phyloP scores from a whole-genome alignment of 2,888 invertebrate genomes.

The Chalcosyrphus nemorum region DNA sequence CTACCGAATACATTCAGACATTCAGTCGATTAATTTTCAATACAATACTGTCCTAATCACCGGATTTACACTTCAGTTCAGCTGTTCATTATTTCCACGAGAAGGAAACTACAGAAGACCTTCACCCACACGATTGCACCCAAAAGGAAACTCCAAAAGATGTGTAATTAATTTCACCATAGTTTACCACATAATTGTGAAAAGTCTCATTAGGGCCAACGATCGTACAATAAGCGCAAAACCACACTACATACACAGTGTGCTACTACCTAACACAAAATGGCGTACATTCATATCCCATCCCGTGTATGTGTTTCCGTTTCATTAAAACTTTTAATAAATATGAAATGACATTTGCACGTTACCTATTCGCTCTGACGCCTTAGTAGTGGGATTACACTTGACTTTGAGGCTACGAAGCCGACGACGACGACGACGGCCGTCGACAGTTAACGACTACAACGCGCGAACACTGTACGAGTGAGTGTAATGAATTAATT shows the following conservation, averaged over 20 bases:
- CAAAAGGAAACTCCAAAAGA: slow-evolving; percentile 22
- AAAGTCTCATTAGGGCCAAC: slow-evolving; percentile 54
- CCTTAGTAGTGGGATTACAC: slow-evolving; percentile 31
- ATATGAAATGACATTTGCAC: slow-evolving; percentile 58
- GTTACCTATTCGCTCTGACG: slow-evolving; percentile 41
- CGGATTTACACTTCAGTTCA: slow-evolving; percentile 41
- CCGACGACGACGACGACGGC: neutral
- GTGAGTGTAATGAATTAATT: slow-evolving; percentile 52
- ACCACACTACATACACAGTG: neutral
- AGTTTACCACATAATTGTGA: slow-evolving; percentile 44
- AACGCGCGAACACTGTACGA: slow-evolving; percentile 28
- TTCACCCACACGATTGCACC: neutral
- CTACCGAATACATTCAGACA: slow-evolving; percentile 1
- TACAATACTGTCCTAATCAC: slow-evolving; percentile 47
- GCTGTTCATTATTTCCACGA: slow-evolving; percentile 20
- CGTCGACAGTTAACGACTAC: slow-evolving; percentile 12
- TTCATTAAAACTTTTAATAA: slow-evolving; percentile 64
- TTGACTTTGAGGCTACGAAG: slow-evolving; percentile 42
- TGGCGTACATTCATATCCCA: slow-evolving; percentile 10
- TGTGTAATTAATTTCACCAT: slow-evolving; percentile 48
- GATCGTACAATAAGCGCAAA: slow-evolving; percentile 30
- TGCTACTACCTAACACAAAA: slow-evolving; percentile 4
- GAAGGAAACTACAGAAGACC: slow-evolving; percentile 2
- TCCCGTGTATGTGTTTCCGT: slow-evolving; percentile 44
- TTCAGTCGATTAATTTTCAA: slow-evolving; percentile 39